Percentiles rank a stretch among this genome's conserved stretches.
These are phyloP conservation scores for Choristoneura rosaceana DNA, from an alignment of 2,888 invertebrate species.

Conservation along the genomic window DNA sequence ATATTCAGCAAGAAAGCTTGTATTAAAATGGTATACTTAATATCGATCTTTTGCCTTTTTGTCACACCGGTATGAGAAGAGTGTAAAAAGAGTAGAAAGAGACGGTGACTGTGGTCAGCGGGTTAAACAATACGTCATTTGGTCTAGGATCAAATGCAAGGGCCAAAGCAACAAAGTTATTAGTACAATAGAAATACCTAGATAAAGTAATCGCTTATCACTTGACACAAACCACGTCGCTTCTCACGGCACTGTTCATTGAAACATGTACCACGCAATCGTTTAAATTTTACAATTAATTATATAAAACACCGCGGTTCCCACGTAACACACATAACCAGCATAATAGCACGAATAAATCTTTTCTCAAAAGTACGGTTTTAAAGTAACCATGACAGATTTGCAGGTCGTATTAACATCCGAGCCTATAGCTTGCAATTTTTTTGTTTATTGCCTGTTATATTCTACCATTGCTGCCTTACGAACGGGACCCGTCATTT, in stretches of 20 bases:
- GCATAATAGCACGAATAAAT: slow-evolving; percentile 25
- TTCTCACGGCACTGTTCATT: slow-evolving; percentile 39
- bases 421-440: neutral
- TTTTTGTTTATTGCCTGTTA: neutral
- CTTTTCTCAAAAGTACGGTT: neutral
- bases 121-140: too few species aligned
- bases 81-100: too few species aligned
- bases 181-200: neutral
- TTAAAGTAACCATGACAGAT: neutral
- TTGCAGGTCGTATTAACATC: neutral
- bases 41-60: too few species aligned
- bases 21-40: too few species aligned
- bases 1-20: too few species aligned
- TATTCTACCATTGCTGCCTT: neutral
- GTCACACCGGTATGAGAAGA: too few species aligned
- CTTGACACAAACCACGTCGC: neutral
- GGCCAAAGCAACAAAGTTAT: too few species aligned
- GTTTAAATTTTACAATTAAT: slow-evolving; percentile 27
- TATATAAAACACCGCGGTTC: slow-evolving; percentile 37
- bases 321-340: slow-evolving; percentile 39
- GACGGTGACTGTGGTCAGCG: too few species aligned
- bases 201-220: neutral
- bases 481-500: too few species aligned
- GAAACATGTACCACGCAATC: slow-evolving; percentile 21
- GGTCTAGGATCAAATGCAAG: too few species aligned